Conservation (phyloP, 1,140 invertebrate species). For the Acromyrmex heyeri region DNA sequence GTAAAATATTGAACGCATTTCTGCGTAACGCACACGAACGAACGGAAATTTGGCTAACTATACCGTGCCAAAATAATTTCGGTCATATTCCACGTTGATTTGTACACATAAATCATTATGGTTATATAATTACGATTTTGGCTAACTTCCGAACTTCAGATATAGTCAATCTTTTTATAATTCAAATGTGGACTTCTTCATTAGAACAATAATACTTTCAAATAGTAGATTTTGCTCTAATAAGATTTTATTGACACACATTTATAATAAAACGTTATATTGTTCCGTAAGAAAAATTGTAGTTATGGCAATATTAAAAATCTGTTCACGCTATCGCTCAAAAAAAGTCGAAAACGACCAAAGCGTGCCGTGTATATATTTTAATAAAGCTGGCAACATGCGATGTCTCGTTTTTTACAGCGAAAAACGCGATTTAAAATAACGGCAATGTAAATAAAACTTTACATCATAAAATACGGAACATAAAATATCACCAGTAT, state of each 20-base stretch:
- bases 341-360: slow-evolving; percentile 40
- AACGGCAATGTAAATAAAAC: slow-evolving; percentile 65
- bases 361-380: slow-evolving; percentile 41
- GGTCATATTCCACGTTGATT: slow-evolving; percentile 31
- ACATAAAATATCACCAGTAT: slow-evolving; percentile 57
- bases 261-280: slow-evolving; percentile 1
- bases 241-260: neutral
- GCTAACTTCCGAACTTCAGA: neutral
- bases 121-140: slow-evolving; percentile 21
- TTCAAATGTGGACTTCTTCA: neutral
- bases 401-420: slow-evolving; percentile 58
- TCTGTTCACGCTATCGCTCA: neutral
- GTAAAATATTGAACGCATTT: neutral
- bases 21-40: slow-evolving; percentile 43
- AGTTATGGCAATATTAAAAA: slow-evolving; percentile 16
- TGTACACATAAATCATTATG: slow-evolving; percentile 26
- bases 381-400: slow-evolving; percentile 53
- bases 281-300: neutral
- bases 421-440: slow-evolving; percentile 62
- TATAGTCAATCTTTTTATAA: slow-evolving; percentile 14
- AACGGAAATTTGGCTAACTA: slow-evolving; percentile 64
- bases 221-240: neutral
- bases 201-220: neutral
- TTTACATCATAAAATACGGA: slow-evolving; percentile 60
- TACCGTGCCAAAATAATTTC: slow-evolving; percentile 46